phyloP scores from a whole-genome alignment of 2,113 vertebrate species.

The Nesoenas mayeri region DNA sequence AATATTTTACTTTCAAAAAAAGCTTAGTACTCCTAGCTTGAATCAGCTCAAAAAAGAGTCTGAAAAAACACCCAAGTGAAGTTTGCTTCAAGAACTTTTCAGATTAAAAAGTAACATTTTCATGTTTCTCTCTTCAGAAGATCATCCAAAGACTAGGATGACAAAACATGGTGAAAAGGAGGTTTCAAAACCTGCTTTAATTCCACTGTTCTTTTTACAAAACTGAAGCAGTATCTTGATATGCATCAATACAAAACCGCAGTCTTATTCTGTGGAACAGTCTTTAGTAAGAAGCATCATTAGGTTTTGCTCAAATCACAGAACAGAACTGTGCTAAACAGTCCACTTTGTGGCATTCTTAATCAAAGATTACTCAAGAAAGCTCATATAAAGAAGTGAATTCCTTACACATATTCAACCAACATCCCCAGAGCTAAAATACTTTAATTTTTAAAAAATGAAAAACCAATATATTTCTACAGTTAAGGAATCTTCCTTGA shows the following conservation, averaged over 20 bases:
- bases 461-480: neutral
- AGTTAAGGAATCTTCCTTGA: neutral
- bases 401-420: neutral
- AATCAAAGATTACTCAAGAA: neutral
- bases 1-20: neutral
- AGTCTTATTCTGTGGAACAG: neutral
- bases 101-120: rapidly evolving
- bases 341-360: neutral
- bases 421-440: neutral
- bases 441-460: neutral
- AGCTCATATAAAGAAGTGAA: neutral
- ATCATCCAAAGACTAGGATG: neutral
- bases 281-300: neutral
- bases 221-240: neutral
- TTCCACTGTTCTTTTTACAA: neutral
- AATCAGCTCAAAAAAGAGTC: neutral
- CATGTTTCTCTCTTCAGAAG: neutral
- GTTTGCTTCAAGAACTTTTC: neutral
- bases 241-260: neutral
- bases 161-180: neutral
- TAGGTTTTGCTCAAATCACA: neutral
- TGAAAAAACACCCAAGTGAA: neutral
- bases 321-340: neutral
- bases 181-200: neutral
- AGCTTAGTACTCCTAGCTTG: neutral